Evolutionary conservation across 2,888 invertebrate species (phyloP), one percentile per base, ranked within the genome.

Genomic region (Amphipyra tragopoginis): DNA sequence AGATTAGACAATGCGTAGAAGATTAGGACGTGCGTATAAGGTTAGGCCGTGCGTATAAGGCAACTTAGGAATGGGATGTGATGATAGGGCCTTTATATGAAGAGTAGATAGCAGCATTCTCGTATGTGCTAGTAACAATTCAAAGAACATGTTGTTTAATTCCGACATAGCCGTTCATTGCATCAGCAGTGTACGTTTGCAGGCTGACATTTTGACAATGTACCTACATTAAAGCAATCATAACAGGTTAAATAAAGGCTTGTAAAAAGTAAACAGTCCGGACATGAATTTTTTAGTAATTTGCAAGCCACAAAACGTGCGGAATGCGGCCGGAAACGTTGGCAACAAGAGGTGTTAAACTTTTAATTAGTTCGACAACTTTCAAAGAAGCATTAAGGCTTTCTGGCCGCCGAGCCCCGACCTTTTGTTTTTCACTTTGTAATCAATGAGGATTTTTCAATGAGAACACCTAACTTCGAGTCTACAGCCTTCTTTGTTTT

Each of bases 331-430:
- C 80, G 79, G 81, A 81, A 83, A 77, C 82, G 82, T 70, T 82
- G 72, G 82, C 85, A 88, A 87, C 89, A 87, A 89, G 88, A 90
- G 90, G 90, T 91, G 90, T 86, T 89, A 87, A 92, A 93, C 89
- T 93, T 93, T 91, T 92, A 92, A 93, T 93, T 93, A 92, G 90
- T 93, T 92, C 79, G 70, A 76, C 76, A 89, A 90, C 86, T 91
- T 86, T 81, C 82, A 82, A 90, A 89, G 87, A 88, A 87, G 84
- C 86, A 84, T 90, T 90, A 90, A 83, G 84, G 87, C 73, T 90
- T 86, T 85, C 84, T 80, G 78, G 70, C 78, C 69, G 79, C 78
- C 81, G 73, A 81, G 77, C 51, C 65, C 48, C 81, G 75, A 79
- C 77, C 83, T 77, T 79, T 83, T 86, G 84, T 83, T 87, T 88